phyloP scores from a whole-genome alignment of 2,797 vertebrate genomes.

The Oceanodroma leucorhoa region DNA sequence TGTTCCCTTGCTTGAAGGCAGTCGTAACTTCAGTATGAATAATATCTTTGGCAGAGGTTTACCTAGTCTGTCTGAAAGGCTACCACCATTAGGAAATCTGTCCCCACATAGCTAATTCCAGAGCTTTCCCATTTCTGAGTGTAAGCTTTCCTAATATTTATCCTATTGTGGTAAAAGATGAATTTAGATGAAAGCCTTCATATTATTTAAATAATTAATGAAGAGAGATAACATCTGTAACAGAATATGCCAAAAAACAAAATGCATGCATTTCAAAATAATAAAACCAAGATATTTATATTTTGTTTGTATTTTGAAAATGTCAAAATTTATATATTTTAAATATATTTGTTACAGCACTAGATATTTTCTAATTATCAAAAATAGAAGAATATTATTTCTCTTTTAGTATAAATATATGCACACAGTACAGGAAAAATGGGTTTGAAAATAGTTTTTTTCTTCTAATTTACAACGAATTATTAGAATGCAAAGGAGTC shows the following conservation, averaged over 20 bases:
- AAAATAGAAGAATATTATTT: not conserved
- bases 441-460: not conserved
- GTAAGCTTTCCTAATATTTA: not conserved
- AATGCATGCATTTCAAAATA: not conserved
- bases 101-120: not conserved
- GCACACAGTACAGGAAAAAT: not conserved
- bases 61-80: not conserved
- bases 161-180: not conserved
- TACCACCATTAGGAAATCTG: not conserved
- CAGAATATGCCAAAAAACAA: not conserved
- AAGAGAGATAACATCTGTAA: not conserved
- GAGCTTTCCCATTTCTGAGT: not conserved
- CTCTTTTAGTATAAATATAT: not conserved
- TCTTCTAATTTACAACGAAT: not conserved
- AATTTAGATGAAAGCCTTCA: not conserved
- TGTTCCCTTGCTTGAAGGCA: not conserved
- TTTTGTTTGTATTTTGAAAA: not conserved
- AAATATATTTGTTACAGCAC: not conserved
- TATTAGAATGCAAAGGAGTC: not conserved
- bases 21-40: not conserved
- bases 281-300: not conserved
- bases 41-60: not conserved
- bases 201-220: not conserved
- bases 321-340: not conserved
- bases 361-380: not conserved